Percentiles rank a stretch among this genome's conserved stretches.
phyloP scores from a whole-genome alignment of 1,140 invertebrate species.

The Batillaria attramentaria region DNA sequence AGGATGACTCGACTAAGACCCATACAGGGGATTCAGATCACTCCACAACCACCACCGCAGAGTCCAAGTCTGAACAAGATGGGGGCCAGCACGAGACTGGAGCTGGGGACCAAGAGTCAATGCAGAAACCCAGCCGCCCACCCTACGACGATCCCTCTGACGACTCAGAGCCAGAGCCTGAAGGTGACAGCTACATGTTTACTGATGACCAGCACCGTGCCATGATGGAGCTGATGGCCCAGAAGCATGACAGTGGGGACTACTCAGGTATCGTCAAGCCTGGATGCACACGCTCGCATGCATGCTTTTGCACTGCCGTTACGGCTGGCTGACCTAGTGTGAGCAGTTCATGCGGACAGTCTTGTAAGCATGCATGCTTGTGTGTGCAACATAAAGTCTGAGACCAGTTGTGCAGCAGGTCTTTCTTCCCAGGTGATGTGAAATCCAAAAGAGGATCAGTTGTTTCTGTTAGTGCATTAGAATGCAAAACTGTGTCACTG shows the following conservation, averaged over 20 bases:
- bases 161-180: conserved; percentile 54
- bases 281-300: neutral
- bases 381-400: too few species aligned
- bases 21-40: too few species aligned
- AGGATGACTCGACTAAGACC: too few species aligned
- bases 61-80: neutral
- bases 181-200: conserved; percentile 60
- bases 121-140: neutral
- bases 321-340: neutral
- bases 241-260: conserved; percentile 44
- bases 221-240: conserved; percentile 60
- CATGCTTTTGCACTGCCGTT: neutral
- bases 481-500: too few species aligned
- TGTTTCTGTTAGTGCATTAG: too few species aligned
- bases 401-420: too few species aligned
- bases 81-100: too few species aligned
- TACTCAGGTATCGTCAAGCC: conserved; percentile 33
- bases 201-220: conserved; percentile 65
- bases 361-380: conserved; percentile 17
- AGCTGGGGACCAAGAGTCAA: neutral
- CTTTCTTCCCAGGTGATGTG: too few species aligned
- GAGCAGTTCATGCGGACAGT: too few species aligned
- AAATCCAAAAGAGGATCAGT: too few species aligned
- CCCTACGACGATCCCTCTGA: conserved; percentile 45
- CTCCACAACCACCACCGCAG: neutral